phyloP scores from a whole-genome alignment of 2,888 invertebrate species.

The Diloba caeruleocephala region DNA sequence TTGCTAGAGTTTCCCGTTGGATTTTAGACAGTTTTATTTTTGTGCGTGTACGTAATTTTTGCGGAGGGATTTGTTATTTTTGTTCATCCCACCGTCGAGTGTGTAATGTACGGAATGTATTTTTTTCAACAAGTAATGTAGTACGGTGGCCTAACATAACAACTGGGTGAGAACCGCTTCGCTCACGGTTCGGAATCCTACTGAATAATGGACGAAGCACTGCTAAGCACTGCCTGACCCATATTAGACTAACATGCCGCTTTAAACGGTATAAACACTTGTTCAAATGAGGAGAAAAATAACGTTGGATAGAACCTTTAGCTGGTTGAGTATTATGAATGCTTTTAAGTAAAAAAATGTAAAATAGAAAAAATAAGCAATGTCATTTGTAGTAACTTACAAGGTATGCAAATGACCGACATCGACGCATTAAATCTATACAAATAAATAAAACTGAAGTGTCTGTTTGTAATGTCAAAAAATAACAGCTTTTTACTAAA shows the following conservation, averaged over 20 bases:
- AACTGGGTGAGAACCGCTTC: conserved; percentile 41
- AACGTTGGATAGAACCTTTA: not conserved
- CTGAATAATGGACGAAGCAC: conserved; percentile 63
- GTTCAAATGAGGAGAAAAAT: conserved; percentile 33
- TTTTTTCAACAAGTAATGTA: conserved; percentile 41
- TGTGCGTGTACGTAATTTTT: conserved; percentile 38
- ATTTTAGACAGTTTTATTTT: conserved; percentile 69
- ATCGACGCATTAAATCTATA: no score
- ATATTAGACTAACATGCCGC: conserved; percentile 59
- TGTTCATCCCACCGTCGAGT: conserved; percentile 21
- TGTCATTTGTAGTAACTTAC: no score
- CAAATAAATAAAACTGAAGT: no score
- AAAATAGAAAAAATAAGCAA: no score
- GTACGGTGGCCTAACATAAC: conserved; percentile 48
- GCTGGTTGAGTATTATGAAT: not conserved
- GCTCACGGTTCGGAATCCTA: conserved; percentile 53
- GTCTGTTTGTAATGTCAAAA: no score
- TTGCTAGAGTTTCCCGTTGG: conserved; percentile 70
- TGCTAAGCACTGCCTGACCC: conserved; percentile 64
- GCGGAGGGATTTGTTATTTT: conserved; percentile 55
- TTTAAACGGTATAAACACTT: conserved; percentile 51
- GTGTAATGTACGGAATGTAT: conserved; percentile 27
- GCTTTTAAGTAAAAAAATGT: no score
- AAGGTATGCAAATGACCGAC: no score
- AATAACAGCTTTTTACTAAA: no score